These are phyloP conservation scores for Spizella passerina DNA, from an alignment of 2,797 vertebrate genomes.

Conservation along the genomic window DNA sequence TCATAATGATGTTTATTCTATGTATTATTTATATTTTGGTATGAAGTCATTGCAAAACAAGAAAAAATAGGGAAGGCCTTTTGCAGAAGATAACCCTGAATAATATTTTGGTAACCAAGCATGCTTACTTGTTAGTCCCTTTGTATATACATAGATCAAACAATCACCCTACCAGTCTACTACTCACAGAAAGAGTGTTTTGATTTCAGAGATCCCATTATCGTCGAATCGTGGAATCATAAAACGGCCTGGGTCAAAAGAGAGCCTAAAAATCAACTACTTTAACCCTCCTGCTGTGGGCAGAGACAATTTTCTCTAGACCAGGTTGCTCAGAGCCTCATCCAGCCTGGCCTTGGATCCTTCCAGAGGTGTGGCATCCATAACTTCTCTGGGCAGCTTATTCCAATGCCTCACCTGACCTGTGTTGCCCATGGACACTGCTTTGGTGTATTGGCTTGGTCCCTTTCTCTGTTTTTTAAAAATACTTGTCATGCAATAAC, in stretches of 20 bases:
- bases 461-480: not conserved
- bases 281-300: not conserved
- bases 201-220: not conserved
- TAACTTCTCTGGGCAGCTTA: not conserved
- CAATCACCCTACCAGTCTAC: not conserved
- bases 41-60: not conserved
- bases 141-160: not conserved
- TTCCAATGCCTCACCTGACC: not conserved
- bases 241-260: not conserved
- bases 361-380: not conserved
- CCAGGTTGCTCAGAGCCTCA: not conserved
- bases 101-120: not conserved
- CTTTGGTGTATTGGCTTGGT: not conserved
- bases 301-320: not conserved
- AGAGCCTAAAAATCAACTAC: not conserved
- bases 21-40: not conserved
- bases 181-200: not conserved
- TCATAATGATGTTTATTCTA: not conserved
- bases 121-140: not conserved
- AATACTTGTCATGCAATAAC: not conserved
- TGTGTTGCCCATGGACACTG: not conserved
- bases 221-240: not conserved
- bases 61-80: not conserved
- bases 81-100: not conserved
- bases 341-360: not conserved